Base-by-base conservation (phyloP, 2,113 vertebrate genomes). In the Hemibagrus wyckioides region DNA sequence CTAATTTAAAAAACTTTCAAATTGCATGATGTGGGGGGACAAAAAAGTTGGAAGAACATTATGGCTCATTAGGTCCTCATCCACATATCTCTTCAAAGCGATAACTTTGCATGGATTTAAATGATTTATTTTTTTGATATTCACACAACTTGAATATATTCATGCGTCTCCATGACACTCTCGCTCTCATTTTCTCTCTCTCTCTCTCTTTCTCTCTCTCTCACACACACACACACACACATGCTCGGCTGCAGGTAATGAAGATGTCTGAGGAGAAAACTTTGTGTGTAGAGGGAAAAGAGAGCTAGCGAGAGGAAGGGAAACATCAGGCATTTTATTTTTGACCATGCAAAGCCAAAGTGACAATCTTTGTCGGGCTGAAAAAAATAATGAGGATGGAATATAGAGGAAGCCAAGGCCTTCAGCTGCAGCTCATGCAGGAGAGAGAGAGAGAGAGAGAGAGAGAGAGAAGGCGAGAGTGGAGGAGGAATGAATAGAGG, bases 321-420 rank as follows among this genome's bases (percentile, higher is more conserved):
- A 88, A 90, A 86, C 73, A 82, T 80, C 83, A 84, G 80, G 71
- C 90, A 90, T 89, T 92, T 92, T 94, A 93, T 93, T 94, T 94
- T 93, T 93, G 92, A 94, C 93, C 92, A 89, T 63, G 87, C 90
- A 84, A 89, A 92, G 92, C 89, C 89, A 92, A 92, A 93, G 92
- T 94, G 94, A 94, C 94, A 94, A 90, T 91, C 90, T 90, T 89
- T 92, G 92, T 91, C 89, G 85, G 50, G 91, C 90, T 93, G 91
- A 92, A 93, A 93, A 93, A 94, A 93, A 94, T 93, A 94, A 95
- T 94, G 94, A 95, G 92, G 81, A 88, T 63, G 85, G 87, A 93
- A 90, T 81, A 57, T 25, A 57, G 79, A 80, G 52, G 33, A 80
- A 57, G 21, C 89, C 90, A 89, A 86, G 85, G 87, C 92, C 92